These are phyloP conservation scores for Oeneis ivallda DNA, from an alignment of 2,888 invertebrate genomes.

Conservation along the genomic window DNA sequence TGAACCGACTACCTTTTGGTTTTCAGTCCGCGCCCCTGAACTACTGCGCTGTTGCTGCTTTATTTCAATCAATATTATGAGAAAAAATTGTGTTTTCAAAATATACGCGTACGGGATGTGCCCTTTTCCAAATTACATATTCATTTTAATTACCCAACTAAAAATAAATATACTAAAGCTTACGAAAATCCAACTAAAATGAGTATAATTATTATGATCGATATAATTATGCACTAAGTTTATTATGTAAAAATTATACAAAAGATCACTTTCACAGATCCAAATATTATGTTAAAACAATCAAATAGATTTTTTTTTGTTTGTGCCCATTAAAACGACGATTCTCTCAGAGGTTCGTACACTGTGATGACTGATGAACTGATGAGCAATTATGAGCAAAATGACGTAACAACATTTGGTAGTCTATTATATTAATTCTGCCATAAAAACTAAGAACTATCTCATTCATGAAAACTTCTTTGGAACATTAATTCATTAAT, in stretches of 20 bases:
- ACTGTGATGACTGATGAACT: not conserved
- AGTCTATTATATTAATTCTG: no score
- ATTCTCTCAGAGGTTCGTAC: not conserved
- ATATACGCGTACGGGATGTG: no score
- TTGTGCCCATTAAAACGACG: slow-evolving; percentile 6
- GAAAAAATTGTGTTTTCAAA: no score
- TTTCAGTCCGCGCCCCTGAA: no score
- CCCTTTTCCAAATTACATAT: no score
- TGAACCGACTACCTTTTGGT: no score
- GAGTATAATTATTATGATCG: slow-evolving; percentile 79
- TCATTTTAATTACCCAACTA: slow-evolving; percentile 27
- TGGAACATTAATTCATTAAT: no score
- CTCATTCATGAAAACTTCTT: no score
- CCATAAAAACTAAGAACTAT: no score
- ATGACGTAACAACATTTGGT: not conserved
- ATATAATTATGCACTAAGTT: slow-evolving; percentile 61
- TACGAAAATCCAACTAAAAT: slow-evolving; percentile 60
- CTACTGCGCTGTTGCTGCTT: no score
- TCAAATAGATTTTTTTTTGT: not conserved
- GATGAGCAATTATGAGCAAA: not conserved
- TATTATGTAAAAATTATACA: slow-evolving; percentile 21
- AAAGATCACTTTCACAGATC: slow-evolving; percentile 20
- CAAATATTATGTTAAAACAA: slow-evolving; percentile 1
- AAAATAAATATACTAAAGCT: slow-evolving; percentile 74
- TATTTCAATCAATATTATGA: no score